Evolutionary conservation across 2,113 vertebrate species (phyloP).

Genomic region (Holacanthus passer): DNA sequence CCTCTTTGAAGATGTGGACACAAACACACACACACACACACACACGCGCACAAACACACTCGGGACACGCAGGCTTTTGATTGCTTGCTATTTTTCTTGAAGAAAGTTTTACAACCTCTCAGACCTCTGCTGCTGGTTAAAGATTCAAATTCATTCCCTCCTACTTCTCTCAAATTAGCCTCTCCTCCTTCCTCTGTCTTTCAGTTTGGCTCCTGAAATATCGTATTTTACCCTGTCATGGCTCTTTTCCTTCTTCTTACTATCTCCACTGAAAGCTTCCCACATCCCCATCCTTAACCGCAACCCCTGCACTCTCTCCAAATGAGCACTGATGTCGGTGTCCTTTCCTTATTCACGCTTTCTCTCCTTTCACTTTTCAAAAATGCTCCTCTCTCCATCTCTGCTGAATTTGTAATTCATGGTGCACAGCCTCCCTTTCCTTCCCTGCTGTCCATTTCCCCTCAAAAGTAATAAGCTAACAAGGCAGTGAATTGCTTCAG

Average conservation of each 20-base stretch:
- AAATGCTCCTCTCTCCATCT: not conserved
- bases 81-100: conserved; percentile 3
- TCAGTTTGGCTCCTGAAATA: conserved; percentile 1
- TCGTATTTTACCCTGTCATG: not conserved
- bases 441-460: not conserved
- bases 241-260: not conserved
- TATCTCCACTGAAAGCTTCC: not conserved
- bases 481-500: not conserved
- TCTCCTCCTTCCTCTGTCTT: not conserved
- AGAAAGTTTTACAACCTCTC: not conserved
- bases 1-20: conserved; percentile 8
- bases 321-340: not conserved
- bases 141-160: not conserved
- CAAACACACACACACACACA: not conserved
- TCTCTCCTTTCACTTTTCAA: not conserved
- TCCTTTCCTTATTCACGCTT: not conserved
- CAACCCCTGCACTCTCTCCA: not conserved
- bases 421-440: not conserved
- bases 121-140: not conserved
- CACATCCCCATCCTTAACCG: not conserved
- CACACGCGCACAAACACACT: not conserved
- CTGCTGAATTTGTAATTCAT: conserved; percentile 9
- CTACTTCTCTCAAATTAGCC: not conserved
- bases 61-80: not conserved
- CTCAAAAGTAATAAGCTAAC: not conserved